Base-by-base conservation (phyloP, 2,888 invertebrate species). In the Lycocerus yunnanus region DNA sequence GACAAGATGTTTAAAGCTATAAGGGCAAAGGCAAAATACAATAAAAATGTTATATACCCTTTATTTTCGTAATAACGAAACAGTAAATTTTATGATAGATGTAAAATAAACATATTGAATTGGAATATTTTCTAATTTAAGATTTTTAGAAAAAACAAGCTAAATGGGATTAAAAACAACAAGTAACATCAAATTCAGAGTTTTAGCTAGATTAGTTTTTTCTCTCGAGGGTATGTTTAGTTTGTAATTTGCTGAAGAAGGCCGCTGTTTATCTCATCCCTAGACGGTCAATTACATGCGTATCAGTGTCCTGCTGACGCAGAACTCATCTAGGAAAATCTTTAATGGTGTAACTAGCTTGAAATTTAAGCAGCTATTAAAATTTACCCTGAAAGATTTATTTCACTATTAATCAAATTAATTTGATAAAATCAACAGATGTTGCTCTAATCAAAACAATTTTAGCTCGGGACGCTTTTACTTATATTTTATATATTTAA, bases 251-350 rank as follows among this genome's bases (percentile, higher is more conserved):
- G 71, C 63, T 68, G 73, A 78, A 73, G 76, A 75, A 77, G 71
- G 73, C 72, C 78, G 71, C 74, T 79, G 79, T 79, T 79, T 79
- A 79, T 80, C 75, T 75, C 78, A 74, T 75, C 78, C 77, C 77
- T 73, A 73, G 80, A 78, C 79, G 80, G 78, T 75, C 81, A 81
- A 81, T 81, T 81, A 81, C 78, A 78, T 78, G 78, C 78, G 78
- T 76, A 80, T 78, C 81, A 78, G 78, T 75, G 75, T 78, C 79
- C 78, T 80, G 81, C 81, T 81, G 81, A 81, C 80, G 79, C 74
- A 76, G 73, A 59, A 73, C 66, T 72, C 76, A 65, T 79, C 77
- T 70, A 71, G 66, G 69, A 66, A 69, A 71, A 58, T 61, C 70
- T 66, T 71, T 71, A 73, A 75, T 75, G 71, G 70, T 73, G 75